A percentile compares a stretch with the other conserved stretches of the same genome.
Evolutionary conservation across 1,140 invertebrate genomes (phyloP).

Genomic region (Drosophila novamexicana): DNA sequence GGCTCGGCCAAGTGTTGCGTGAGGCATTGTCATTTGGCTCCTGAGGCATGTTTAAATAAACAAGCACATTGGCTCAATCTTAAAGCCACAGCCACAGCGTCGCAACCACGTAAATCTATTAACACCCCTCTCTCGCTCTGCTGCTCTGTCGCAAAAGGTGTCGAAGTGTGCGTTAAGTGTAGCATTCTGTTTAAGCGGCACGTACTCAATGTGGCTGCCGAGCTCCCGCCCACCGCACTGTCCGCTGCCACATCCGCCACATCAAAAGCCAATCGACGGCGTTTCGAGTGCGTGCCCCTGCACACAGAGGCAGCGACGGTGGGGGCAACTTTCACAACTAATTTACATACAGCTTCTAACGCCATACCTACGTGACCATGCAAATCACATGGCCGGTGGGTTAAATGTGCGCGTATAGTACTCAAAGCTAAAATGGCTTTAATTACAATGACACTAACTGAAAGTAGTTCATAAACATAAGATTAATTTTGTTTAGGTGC

Average conservation of each 20-base stretch:
- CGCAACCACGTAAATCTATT: slow-evolving; percentile 76
- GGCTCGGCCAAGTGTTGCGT: slow-evolving; percentile 53
- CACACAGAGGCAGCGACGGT: slow-evolving; percentile 16
- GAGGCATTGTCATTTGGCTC: slow-evolving; percentile 53
- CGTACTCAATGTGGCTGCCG: slow-evolving; percentile 50
- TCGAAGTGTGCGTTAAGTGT: slow-evolving; percentile 65
- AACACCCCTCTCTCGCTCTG: slow-evolving; percentile 64
- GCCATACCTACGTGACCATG: slow-evolving; percentile 62
- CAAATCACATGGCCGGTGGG: slow-evolving; percentile 54
- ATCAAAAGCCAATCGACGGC: slow-evolving; percentile 75
- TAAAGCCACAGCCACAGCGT: slow-evolving; percentile 16
- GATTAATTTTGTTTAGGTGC: no score
- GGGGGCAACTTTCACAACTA: slow-evolving; percentile 61
- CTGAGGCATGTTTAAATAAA: slow-evolving; percentile 50
- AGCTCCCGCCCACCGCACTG: background rate
- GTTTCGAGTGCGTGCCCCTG: slow-evolving; percentile 23
- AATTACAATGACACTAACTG: slow-evolving; percentile 11
- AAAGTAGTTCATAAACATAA: background rate
- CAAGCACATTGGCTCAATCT: slow-evolving; percentile 51
- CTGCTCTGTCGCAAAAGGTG: slow-evolving; percentile 50
- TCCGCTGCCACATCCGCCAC: slow-evolving; percentile 46
- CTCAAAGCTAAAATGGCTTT: background rate
- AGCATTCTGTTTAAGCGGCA: slow-evolving; percentile 69
- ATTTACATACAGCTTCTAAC: slow-evolving; percentile 65
- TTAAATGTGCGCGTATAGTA: slow-evolving; percentile 42